These are phyloP conservation scores for Vidua chalybeata DNA, from an alignment of 2,113 vertebrate genomes.

Conservation along the genomic window DNA sequence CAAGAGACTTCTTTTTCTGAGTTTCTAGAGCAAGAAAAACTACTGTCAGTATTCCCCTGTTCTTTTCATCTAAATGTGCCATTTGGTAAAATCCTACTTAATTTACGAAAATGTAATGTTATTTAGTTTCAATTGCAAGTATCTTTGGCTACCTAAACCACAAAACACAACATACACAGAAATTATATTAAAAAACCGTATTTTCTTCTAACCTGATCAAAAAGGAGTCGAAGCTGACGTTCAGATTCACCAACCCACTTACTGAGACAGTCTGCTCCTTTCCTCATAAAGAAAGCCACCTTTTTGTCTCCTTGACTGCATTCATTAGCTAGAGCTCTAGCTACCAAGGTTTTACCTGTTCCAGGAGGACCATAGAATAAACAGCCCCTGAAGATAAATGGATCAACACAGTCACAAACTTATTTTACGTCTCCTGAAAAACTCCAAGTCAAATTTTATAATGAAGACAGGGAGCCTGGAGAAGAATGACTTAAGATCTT, in stretches of 20 bases:
- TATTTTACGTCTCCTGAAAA: constrained; percentile 61
- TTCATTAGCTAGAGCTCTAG: constrained; percentile 96
- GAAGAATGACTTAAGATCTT: background rate
- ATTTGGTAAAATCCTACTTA: background rate
- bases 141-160: background rate
- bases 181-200: background rate
- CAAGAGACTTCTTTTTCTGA: background rate
- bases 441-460: constrained; percentile 65
- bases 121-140: background rate
- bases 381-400: constrained; percentile 88
- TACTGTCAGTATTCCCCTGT: background rate
- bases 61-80: background rate
- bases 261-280: constrained; percentile 99
- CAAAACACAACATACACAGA: background rate
- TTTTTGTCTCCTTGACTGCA: constrained; percentile 97
- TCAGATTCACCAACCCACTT: constrained; percentile 99
- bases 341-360: constrained; percentile 98
- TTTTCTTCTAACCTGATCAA: constrained; percentile 90
- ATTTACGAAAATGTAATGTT: background rate
- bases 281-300: constrained; percentile 99
- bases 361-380: constrained; percentile 98
- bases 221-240: constrained; percentile 95
- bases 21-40: background rate
- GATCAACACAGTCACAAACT: constrained; percentile 72
- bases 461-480: constrained; percentile 65